Conservation (phyloP, 2,888 invertebrate species). For the Operophtera brumata region DNA sequence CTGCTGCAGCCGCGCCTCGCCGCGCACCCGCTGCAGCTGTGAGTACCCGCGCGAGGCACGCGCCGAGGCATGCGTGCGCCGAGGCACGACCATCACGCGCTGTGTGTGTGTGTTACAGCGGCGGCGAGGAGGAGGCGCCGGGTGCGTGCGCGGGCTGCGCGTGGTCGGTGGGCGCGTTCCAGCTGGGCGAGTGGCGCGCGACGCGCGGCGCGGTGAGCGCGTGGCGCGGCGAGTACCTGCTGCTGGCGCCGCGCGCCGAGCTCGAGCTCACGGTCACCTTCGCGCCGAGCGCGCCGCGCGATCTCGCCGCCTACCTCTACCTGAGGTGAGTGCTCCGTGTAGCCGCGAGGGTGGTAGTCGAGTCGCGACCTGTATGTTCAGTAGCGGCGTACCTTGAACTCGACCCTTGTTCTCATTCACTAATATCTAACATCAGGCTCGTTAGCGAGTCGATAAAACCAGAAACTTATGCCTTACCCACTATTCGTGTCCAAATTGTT, state of each 20-base stretch:
- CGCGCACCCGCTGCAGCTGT: slow-evolving; percentile 81
- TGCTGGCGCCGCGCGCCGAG: slow-evolving; percentile 81
- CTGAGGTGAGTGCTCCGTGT: slow-evolving; percentile 69
- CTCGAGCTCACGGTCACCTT: slow-evolving; percentile 73
- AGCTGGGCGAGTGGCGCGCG: slow-evolving; percentile 49
- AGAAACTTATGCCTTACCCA: too few species aligned
- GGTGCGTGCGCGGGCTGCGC: slow-evolving; percentile 32
- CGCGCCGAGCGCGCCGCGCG: slow-evolving; percentile 58
- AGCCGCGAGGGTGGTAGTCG: too few species aligned
- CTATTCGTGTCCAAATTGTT: too few species aligned
- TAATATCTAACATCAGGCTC: too few species aligned
- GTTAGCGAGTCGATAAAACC: too few species aligned
- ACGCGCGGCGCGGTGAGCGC: slow-evolving; percentile 30
- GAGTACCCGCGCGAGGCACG: neutral
- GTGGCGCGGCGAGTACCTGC: slow-evolving; percentile 40
- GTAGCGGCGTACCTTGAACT: too few species aligned
- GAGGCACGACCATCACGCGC: slow-evolving; percentile 17
- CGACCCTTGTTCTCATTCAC: too few species aligned
- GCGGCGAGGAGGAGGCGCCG: slow-evolving; percentile 16
- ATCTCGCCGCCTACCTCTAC: slow-evolving; percentile 75
- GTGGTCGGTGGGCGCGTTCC: slow-evolving; percentile 45
- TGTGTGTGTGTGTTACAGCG: slow-evolving; percentile 15
- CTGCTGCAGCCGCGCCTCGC: slow-evolving; percentile 83
- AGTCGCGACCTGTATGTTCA: too few species aligned
- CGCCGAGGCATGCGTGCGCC: slow-evolving; percentile 15